Base-by-base conservation (phyloP, 2,113 vertebrate species). In the Malaclemys terrapin region DNA sequence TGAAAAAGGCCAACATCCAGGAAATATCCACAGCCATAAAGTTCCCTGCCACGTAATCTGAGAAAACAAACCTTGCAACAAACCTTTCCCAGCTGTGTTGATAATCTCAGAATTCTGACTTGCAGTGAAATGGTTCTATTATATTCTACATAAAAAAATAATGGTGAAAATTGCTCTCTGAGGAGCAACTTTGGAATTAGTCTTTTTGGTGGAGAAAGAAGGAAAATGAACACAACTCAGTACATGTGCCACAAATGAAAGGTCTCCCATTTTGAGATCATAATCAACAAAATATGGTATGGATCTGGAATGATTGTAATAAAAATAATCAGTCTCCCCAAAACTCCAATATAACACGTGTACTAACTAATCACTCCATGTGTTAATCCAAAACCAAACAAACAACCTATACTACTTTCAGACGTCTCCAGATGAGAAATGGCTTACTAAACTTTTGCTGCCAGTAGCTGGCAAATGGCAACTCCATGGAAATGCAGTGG, bases 151-250 rank as follows among this genome's bases (percentile, higher is more conserved):
- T 10, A 29, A 87, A 93, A 93, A 54, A 72, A n/a, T 35, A 87
- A 85, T 91, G 31, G 50, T 8, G 13, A 82, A 94, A 96, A 49
- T 25, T 85, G 78, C 42, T 78, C 84, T 82, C 82, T 49, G 53
- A 57, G 94, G 49, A 88, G 49, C 69, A 84, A 16, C 19, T 94
- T 81, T 59, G 47, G 93, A 85, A 79, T 0, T 5, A 95, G 38
- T 81, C 78, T 91, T 91, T 54, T 52, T 56, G 75, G 85, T 92
- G 19, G 45, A 82, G 92, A 79, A 3, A 53, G 35, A 88, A 27
- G 27, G 16, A 91, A 49, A 89, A 97, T 87, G 54, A 96, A 96
- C 94, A 87, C 76, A 13, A 80, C 90, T 92, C 75, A 88, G 84
- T 22, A 95, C 6, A 2, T 3, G 45, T 25, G 54, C 80, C 78